Base-by-base conservation (phyloP, 2,113 vertebrate genomes). In the Siphamia tubifer region DNA sequence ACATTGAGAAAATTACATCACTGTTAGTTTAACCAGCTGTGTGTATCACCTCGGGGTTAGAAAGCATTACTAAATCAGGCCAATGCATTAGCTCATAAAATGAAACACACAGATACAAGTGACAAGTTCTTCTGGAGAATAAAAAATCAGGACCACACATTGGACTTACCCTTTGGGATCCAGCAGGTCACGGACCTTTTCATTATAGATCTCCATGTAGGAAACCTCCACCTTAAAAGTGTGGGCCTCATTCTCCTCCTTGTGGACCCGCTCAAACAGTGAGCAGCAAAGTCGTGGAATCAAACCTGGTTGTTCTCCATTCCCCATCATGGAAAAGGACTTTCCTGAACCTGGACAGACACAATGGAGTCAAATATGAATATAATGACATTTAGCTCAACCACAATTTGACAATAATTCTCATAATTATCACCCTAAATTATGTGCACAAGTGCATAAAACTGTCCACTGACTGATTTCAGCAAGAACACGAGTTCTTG, bases 251-350 rank as follows among this genome's bases (percentile, higher is more conserved):
- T 92, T 96, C 77, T 91, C 91, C 82, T 96, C 93, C 48, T 83
- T 68, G 81, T 94, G 93, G 77, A 99, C 95, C 90, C 96, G 95
- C 88, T 97, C 94, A 83, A 99, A 99, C 79, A 99, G 92, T 57
- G 94, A 93, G 92, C 96, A 96, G 87, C 98, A 99, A 75, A 99
- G 96, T 66, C 97, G 93, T 32, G 98, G 98, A 79, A 98, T 99
- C 74, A 99, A 93, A 83, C 98, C 98, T 23, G 96, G 94, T 90
- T 98, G 95, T 64, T 99, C 96, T 32, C 94, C 93, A 44, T 94
- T 96, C 63, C 98, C 98, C 97, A 99, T 99, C 98, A 99, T 99
- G 61, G 98, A 99, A 91, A 98, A 99, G 53, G 98, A 99, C 83
- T 99, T 99, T 84, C 98, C 98, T 21, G 98, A 99, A 84, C 98